These are phyloP conservation scores for Cryptus viduatorius DNA, from an alignment of 2,888 invertebrate genomes.

Conservation along the genomic window DNA sequence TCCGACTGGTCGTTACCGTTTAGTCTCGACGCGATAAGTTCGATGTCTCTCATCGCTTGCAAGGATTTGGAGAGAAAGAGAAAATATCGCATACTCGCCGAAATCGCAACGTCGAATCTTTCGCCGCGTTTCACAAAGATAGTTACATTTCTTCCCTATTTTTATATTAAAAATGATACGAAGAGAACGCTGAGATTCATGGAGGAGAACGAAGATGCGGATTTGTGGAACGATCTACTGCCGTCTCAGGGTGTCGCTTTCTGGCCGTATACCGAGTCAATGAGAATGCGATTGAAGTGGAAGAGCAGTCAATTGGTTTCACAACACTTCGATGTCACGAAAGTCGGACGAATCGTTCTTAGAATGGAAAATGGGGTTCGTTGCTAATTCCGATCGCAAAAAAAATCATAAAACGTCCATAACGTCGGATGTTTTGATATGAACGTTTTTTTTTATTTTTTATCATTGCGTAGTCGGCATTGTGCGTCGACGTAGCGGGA, in stretches of 20 bases:
- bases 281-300: constrained; percentile 93
- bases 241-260: constrained; percentile 90
- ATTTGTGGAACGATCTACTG: constrained; percentile 92
- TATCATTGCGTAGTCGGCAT: constrained; percentile 86
- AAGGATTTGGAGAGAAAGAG: constrained; percentile 90
- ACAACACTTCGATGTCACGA: constrained; percentile 91
- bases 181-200: constrained; percentile 89
- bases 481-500: constrained; percentile 90
- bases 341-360: constrained; percentile 90
- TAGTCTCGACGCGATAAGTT: constrained; percentile 90
- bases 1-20: constrained; percentile 89
- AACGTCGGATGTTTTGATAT: constrained; percentile 4
- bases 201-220: constrained; percentile 94
- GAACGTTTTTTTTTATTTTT: not conserved
- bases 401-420: not conserved
- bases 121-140: constrained; percentile 92
- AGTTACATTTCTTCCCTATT: constrained; percentile 92
- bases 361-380: constrained; percentile 94
- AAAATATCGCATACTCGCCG: constrained; percentile 90
- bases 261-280: constrained; percentile 93
- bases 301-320: constrained; percentile 91
- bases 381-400: constrained; percentile 57
- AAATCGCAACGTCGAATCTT: constrained; percentile 90
- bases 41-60: constrained; percentile 91
- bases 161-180: constrained; percentile 91